phyloP scores from a whole-genome alignment of 2,113 vertebrate genomes.

The Dasyurus viverrinus region DNA sequence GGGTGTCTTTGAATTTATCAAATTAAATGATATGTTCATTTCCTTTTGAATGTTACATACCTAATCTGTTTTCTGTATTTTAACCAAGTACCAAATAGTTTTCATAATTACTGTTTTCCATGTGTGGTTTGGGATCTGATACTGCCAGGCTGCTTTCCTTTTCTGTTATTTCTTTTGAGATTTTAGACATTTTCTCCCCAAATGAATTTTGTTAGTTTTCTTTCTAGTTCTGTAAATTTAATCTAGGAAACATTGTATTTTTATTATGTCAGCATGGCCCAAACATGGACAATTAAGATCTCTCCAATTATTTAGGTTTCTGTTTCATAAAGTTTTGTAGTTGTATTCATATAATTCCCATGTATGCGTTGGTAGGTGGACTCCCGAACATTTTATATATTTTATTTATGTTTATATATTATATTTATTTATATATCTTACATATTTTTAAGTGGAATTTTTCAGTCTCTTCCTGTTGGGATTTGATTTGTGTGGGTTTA shows the following conservation, averaged over 20 bases:
- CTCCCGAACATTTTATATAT: neutral
- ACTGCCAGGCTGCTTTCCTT: neutral
- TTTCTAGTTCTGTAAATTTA: neutral
- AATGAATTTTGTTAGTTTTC: neutral
- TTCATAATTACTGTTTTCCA: neutral
- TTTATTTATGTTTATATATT: too few species aligned
- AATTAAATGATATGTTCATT: neutral
- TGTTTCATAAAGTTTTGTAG: neutral
- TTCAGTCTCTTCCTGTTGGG: neutral
- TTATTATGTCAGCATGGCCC: neutral
- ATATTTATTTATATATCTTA: neutral
- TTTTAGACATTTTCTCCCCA: neutral
- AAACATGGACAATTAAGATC: neutral
- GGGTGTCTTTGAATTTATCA: neutral
- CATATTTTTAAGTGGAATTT: neutral
- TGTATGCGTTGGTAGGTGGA: neutral
- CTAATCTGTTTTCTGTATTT: neutral
- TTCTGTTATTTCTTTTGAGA: neutral
- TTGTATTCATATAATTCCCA: neutral
- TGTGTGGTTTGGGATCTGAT: neutral
- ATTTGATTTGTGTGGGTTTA: neutral
- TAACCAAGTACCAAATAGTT: neutral
- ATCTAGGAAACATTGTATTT: neutral
- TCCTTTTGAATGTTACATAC: neutral
- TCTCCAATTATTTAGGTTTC: neutral